Conservation (phyloP, 64 coral and sea anemone genomes). For the Platygyra sinensis region DNA sequence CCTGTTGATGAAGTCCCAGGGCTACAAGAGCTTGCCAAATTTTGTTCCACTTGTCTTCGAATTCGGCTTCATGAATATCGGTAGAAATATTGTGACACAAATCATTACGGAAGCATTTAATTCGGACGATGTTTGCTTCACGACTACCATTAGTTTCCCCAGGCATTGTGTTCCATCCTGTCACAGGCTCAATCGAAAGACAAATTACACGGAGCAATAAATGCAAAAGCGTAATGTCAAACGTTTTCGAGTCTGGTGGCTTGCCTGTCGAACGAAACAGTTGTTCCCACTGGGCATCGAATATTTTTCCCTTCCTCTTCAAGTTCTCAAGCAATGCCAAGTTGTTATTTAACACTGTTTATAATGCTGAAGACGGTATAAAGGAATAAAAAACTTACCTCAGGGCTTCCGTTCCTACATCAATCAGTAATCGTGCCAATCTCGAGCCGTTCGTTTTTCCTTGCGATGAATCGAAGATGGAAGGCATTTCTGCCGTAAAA, state of each 20-base stretch:
- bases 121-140: constrained; percentile 62
- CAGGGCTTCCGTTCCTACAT: constrained; percentile 41
- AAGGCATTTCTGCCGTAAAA: no score
- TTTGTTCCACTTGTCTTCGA: constrained; percentile 35
- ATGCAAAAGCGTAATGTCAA: constrained; percentile 73
- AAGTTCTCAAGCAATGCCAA: neutral
- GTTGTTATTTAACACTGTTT: neutral
- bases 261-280: constrained; percentile 44
- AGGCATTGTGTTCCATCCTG: constrained; percentile 54
- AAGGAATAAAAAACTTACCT: neutral
- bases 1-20: constrained; percentile 16
- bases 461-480: neutral
- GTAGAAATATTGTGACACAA: constrained; percentile 38
- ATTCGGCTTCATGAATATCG: constrained; percentile 16
- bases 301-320: constrained; percentile 28
- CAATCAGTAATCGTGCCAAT: constrained; percentile 34
- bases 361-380: neutral
- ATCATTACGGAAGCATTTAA: constrained; percentile 53
- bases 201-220: constrained; percentile 50
- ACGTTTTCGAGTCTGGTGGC: constrained; percentile 3
- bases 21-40: constrained; percentile 26
- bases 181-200: neutral
- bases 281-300: constrained; percentile 51
- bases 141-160: constrained; percentile 15
- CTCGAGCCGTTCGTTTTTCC: constrained; percentile 37